A percentile compares a stretch with the other conserved stretches of the same genome.
These are phyloP conservation scores for Dendropsophus ebraccatus DNA, from an alignment of 2,113 vertebrate genomes.

Conservation along the genomic window DNA sequence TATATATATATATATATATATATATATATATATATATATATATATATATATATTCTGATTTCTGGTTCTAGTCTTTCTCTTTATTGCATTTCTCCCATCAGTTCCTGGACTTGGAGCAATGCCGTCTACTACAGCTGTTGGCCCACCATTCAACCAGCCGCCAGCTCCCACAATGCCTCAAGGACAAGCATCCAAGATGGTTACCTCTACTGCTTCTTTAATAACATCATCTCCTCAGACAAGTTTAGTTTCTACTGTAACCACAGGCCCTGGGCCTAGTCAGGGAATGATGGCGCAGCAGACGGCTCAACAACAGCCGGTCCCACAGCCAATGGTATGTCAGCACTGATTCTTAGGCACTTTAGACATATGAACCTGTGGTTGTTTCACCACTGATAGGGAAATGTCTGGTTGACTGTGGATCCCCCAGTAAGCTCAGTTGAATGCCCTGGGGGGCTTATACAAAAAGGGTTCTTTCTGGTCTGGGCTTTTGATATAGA, in stretches of 20 bases:
- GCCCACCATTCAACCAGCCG: conserved; percentile 75
- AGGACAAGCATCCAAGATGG: conserved; percentile 64
- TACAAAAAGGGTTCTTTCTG: too few relatives aligned
- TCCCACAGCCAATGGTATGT: conserved; percentile 68
- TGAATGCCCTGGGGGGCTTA: too few relatives aligned
- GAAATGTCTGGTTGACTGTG: too few relatives aligned
- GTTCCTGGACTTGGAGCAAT: conserved; percentile 65
- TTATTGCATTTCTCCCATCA: neutral
- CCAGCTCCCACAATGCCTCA: conserved; percentile 60
- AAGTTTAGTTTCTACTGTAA: conserved; percentile 80
- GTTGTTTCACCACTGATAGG: too few relatives aligned
- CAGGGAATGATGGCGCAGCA: conserved; percentile 74
- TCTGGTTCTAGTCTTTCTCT: neutral
- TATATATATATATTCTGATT: too few relatives aligned
- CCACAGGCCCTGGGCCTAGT: conserved; percentile 73
- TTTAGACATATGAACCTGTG: neutral
- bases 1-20: too few relatives aligned
- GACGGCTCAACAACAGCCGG: conserved; percentile 66
- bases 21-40: too few relatives aligned
- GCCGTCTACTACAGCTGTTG: conserved; percentile 64
- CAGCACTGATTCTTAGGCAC: neutral
- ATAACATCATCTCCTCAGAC: conserved; percentile 72
- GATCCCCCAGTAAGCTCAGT: too few relatives aligned
- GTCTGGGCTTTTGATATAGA: too few relatives aligned
- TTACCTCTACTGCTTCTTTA: conserved; percentile 67